Base-by-base conservation (phyloP, 1,140 invertebrate genomes). In the Sinella curviseta region DNA sequence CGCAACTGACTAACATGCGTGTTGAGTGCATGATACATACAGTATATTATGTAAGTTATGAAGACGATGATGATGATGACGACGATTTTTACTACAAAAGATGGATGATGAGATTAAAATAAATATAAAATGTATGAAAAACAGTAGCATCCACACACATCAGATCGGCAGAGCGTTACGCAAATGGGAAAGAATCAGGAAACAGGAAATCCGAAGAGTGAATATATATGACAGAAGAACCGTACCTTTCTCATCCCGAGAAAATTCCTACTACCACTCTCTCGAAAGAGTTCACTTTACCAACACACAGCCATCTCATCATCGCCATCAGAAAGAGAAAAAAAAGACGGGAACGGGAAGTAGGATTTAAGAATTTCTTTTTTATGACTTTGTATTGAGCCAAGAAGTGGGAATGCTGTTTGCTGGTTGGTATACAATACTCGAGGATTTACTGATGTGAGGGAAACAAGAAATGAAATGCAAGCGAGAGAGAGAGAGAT, bases 211-310 rank as follows among this genome's bases (percentile, higher is more conserved):
- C 57, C 57, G 57, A 60, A 60, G 39, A 48, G 57, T 14, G 24
- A 60, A n/a, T 4, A 60, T 60, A n/a, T 8, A 26, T 60, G 24
- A 60, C 57, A 60, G 8, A 48, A 48, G 20, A 8, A 60, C 57
- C 57, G 24, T 60, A 60, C 57, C 57, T 60, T 60, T 60, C 57
- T 60, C 14, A 60, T 60, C 57, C 57, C 57, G 57, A 60, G 57
- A 60, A 48, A 48, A n/a, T 48, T 48, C 39, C 39, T 48, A n/a
- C n/a, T n/a, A n/a, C n/a, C n/a, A n/a, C n/a, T n/a, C n/a, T n/a
- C n/a, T n/a, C n/a, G n/a, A n/a, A n/a, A n/a, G n/a, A n/a, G n/a
- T n/a, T n/a, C n/a, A n/a, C n/a, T n/a, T n/a, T n/a, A n/a, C n/a
- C n/a, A n/a, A n/a, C 39, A 17, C 4, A 48, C 17, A 48, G 39